Evolutionary conservation across 2,797 vertebrate species (phyloP).

Genomic region (Sebastes aleutianus): DNA sequence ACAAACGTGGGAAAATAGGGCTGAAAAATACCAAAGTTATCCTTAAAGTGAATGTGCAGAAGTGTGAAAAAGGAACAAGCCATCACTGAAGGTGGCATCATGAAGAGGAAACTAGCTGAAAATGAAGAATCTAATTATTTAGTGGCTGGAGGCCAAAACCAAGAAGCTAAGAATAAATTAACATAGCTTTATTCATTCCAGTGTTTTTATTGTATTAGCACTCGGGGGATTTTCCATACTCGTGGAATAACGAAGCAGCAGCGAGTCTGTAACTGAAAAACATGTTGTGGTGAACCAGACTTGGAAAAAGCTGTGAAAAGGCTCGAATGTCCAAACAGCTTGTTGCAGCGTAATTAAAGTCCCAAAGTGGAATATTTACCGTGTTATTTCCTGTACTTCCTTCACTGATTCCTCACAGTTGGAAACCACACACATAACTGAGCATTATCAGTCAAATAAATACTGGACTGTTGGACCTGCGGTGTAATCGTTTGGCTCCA

Average conservation of each 20-base stretch:
- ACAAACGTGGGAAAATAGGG: no score
- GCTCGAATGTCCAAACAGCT: conserved; percentile 1
- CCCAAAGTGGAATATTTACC: not conserved
- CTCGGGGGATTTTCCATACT: not conserved
- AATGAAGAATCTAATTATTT: not conserved
- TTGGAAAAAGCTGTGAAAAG: not conserved
- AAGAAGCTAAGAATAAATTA: not conserved
- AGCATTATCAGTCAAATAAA: not conserved
- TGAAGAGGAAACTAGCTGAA: not conserved
- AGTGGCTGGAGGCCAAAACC: not conserved
- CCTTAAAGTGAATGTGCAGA: not conserved
- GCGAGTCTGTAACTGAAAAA: not conserved
- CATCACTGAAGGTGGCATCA: not conserved
- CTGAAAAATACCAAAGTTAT: no score
- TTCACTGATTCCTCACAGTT: not conserved
- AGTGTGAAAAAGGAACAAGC: not conserved
- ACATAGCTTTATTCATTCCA: not conserved
- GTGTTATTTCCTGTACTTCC: not conserved
- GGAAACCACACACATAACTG: not conserved
- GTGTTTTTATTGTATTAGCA: not conserved
- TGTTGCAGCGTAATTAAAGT: not conserved
- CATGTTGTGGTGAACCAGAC: not conserved
- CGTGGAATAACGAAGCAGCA: not conserved
- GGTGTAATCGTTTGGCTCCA: not conserved
- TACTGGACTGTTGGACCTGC: not conserved